These are phyloP conservation scores for Spea multiplicata DNA, from an alignment of 2,113 vertebrate genomes.

Conservation along the genomic window DNA sequence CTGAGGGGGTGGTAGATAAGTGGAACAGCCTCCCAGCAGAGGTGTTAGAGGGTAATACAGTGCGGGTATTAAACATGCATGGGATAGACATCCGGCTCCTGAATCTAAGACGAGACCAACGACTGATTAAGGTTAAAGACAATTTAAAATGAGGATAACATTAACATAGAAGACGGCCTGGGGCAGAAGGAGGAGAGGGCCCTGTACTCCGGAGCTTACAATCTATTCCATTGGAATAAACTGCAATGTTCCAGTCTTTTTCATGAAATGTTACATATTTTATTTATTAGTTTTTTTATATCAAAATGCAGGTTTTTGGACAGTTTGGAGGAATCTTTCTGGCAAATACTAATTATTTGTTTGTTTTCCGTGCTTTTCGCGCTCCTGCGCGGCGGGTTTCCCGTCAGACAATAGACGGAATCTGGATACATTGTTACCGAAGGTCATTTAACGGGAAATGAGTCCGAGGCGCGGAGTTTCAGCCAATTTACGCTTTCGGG, in stretches of 20 bases:
- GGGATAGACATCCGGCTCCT: too few relatives aligned
- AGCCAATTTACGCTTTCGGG: constrained; percentile 61
- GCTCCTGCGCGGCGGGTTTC: constrained; percentile 64
- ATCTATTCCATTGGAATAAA: neutral
- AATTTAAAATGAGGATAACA: too few relatives aligned
- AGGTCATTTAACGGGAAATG: constrained; percentile 44
- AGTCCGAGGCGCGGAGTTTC: constrained; percentile 57
- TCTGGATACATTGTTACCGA: constrained; percentile 76
- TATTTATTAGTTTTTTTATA: neutral
- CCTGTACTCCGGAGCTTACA: too few relatives aligned
- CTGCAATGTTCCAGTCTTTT: neutral
- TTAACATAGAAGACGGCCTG: too few relatives aligned
- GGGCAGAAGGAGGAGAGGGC: too few relatives aligned
- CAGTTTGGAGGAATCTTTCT: neutral
- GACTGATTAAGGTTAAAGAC: too few relatives aligned
- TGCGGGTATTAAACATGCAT: too few relatives aligned
- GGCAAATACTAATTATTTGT: constrained; percentile 65
- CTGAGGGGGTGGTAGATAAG: too few relatives aligned
- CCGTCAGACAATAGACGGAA: constrained; percentile 67
- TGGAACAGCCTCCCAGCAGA: too few relatives aligned
- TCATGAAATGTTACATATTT: neutral
- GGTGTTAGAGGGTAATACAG: too few relatives aligned
- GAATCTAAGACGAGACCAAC: too few relatives aligned
- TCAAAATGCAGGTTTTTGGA: neutral
- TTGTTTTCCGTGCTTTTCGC: constrained; percentile 60